Percentiles rank a stretch among this genome's conserved stretches.
phyloP scores from a whole-genome alignment of 2,888 invertebrate genomes.

The Rugalucina vietnamica region DNA sequence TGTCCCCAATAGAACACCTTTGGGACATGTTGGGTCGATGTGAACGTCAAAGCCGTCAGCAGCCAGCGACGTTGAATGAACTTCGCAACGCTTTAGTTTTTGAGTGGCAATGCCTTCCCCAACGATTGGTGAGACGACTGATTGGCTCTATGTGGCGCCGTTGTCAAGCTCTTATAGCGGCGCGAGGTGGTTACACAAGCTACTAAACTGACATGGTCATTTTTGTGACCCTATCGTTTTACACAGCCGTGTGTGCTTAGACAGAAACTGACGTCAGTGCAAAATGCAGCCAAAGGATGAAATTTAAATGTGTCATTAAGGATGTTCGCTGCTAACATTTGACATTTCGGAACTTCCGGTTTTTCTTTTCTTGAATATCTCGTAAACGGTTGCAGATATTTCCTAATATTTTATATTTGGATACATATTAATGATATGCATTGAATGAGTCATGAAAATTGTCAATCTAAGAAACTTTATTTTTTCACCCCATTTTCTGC shows the following conservation, averaged over 20 bases:
- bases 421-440: too few relatives aligned
- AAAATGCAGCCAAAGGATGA: neutral
- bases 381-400: too few relatives aligned
- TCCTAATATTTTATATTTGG: too few relatives aligned
- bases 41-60: slow-evolving; percentile 10
- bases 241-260: neutral
- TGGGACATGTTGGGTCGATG: slow-evolving; percentile 40
- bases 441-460: too few relatives aligned
- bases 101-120: slow-evolving; percentile 42
- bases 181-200: slow-evolving; percentile 13
- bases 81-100: slow-evolving; percentile 17
- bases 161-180: slow-evolving; percentile 33
- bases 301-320: neutral
- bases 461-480: too few relatives aligned
- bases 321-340: neutral
- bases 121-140: slow-evolving; percentile 1
- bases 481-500: too few relatives aligned
- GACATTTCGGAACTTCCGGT: neutral
- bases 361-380: too few relatives aligned
- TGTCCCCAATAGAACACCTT: slow-evolving; percentile 46
- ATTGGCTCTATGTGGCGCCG: slow-evolving; percentile 36
- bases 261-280: neutral
- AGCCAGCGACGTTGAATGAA: slow-evolving; percentile 33
- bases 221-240: neutral
- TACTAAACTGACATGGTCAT: slow-evolving; percentile 5